Base-by-base conservation (phyloP, 2,797 vertebrate species). In the Loris lydekkerianus region DNA sequence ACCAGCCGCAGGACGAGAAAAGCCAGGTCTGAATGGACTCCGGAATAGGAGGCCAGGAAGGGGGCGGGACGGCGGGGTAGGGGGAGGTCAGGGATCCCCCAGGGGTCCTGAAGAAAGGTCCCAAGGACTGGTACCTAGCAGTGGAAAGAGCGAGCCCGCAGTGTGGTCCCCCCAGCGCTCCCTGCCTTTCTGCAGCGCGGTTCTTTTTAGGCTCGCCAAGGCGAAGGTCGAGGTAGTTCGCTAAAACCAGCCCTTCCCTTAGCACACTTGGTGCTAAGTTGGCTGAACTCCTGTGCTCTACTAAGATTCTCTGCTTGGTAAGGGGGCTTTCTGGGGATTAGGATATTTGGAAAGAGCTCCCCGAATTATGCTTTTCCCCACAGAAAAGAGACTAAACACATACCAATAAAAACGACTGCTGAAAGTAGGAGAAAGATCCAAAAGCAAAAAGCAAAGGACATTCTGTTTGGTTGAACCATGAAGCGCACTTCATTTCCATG, bases 51-150 rank as follows among this genome's bases (percentile, higher is more conserved):
- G 65, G 31, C 76, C 31, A 2, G 67, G 58, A 63, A 72, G 78
- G 70, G 92, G 96, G 96, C 69, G 78, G 89, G 83, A 81, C 49
- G 21, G 90, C 37, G 29, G n/a, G 27, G 60, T 9, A 43, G 43
- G 43, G 46, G 37, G 89, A n/a, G 27, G n/a, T 23, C 13, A 76
- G 76, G 93, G 65, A 77, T 77, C 83, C 86, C 27, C 1, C 69
- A 0, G n/a, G 63, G 69, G 80, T 37, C 53, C 37, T 10, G 58
- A n/a, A 23, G 46, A 8, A 11, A 49, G 67, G 72, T 23, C 27
- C 40, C 17, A 4, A 37, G 29, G 29, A 34, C 2, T 14, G 37
- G 87, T 60, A 21, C 70, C 23, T 29, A 4, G 29, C 10, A 5
- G 34, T 27, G n/a, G 46, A 2, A 7, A 60, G 18, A 27, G 43